Base-by-base conservation (phyloP, 1,140 invertebrate species). In the Oryctes rhinoceros region DNA sequence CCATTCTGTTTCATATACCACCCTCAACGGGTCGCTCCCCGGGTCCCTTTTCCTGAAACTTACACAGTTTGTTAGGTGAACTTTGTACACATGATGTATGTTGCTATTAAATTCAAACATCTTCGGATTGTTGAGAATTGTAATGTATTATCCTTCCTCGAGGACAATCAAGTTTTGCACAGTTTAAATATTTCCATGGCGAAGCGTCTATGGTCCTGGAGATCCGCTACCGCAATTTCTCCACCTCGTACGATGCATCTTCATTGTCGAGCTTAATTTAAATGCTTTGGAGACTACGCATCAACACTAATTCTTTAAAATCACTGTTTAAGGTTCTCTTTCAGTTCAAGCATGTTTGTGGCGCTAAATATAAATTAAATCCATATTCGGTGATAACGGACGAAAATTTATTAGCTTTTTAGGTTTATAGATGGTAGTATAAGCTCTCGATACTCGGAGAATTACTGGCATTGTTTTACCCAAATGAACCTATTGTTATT, bases 51-150 rank as follows among this genome's bases (percentile, higher is more conserved):
- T 62, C 67, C 81, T 67, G 80, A 76, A 86, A 86, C 84, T 85
- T 71, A 71, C 85, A 83, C 84, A 86, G 80, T 86, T 85, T 86
- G 85, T 86, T 85, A 86, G 83, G 85, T 85, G 84, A 87, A 87
- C 82, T 87, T 86, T 82, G 39, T 83, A 81, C 84, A 84, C 86
- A 87, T 87, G 86, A 87, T 87, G 83, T 87, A 87, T 87, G 86
- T 86, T 83, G 85, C 86, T 86, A 87, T 87, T 87, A 87, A 87
- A 87, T 87, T 85, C 85, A 85, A 87, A 86, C 86, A 86, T 87
- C 84, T 86, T 86, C 83, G 86, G 84, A 87, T 87, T 87, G 86
- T 86, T 87, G 85, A 83, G 84, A 87, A 87, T 86, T 87, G 85
- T 83, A 86, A 87, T 87, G 86, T 86, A 86, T 87, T 86, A 85